Base-by-base conservation (phyloP, 2,113 vertebrate genomes). In the Calidris pugnax region DNA sequence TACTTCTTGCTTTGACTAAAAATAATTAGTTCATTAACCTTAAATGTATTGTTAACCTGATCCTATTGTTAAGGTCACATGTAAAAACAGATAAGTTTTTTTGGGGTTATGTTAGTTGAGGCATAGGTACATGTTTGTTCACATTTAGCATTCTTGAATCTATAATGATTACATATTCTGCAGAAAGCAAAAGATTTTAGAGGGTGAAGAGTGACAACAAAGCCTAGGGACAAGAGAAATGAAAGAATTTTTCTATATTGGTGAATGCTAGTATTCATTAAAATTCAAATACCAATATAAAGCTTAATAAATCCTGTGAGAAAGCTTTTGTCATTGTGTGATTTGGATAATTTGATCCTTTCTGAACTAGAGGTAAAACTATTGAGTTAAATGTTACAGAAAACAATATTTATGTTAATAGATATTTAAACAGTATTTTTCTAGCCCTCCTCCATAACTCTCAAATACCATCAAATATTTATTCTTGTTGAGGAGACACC, bases 1-100 rank as follows among this genome's bases (percentile, higher is more conserved):
- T 71, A 23, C 57, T 45, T 51, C 69, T 76, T 91, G 63, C 78
- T 90, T 88, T 86, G 57, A 86, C 45, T 96, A 94, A 97, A 88
- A 96, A 91, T 74, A 96, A 91, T 90, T 89, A 23, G 37, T 81
- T 96, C 41, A 53, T 96, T 97, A 94, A 90, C 90, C 48, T 93
- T 81, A 97, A 93, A 85, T 39, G 17, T 90, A 72, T 90, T 83
- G 72, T 93, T 96, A 94, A 95, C 53, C 37, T 76, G 78, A 93
- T 60, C 84, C 74, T 69, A 95, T 59, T 93, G 41, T 91, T 94
- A 95, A 95, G 60, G 71, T 95, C 71, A 93, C 89, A 88, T 57
- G 43, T 75, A 85, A 92, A 85, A 95, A 45, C 14, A 89, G 55
- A 32, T 66, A 67, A 77, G 12, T 18, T 85, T 85, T 85, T 74